A percentile compares a stretch with the other conserved stretches of the same genome.
Evolutionary conservation across 1,140 invertebrate genomes (phyloP).

Genomic region (Laupala kohalensis): DNA sequence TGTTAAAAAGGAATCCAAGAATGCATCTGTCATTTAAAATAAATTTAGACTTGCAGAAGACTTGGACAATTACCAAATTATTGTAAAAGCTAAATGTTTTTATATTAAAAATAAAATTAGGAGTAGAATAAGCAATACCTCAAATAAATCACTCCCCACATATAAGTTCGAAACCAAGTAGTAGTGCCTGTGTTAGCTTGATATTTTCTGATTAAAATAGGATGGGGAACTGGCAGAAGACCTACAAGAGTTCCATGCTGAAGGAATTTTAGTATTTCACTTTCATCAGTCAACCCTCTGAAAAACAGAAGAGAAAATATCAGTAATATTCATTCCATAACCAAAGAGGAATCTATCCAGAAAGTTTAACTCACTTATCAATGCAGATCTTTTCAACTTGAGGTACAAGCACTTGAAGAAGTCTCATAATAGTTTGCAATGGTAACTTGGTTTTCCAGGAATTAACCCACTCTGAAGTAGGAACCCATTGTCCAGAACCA

Average conservation of each 20-base stretch:
- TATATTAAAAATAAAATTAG: slow-evolving; percentile 3
- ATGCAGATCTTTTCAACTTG: slow-evolving; percentile 99
- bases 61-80: background rate
- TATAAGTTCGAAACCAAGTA: slow-evolving; percentile 97
- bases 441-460: slow-evolving; percentile 96
- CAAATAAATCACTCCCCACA: slow-evolving; percentile 99
- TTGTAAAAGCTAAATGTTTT: background rate
- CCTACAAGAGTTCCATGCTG: slow-evolving; percentile 98
- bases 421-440: slow-evolving; percentile 95
- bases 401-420: slow-evolving; percentile 95
- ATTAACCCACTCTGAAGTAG: slow-evolving; percentile 86
- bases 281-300: slow-evolving; percentile 97
- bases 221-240: slow-evolving; percentile 94
- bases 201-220: slow-evolving; percentile 96
- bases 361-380: slow-evolving; percentile 68
- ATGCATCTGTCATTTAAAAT: no score
- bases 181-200: slow-evolving; percentile 96
- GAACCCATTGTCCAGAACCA: slow-evolving; percentile 51
- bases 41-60: background rate
- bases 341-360: background rate
- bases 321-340: background rate
- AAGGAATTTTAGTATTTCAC: slow-evolving; percentile 96
- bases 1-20: no score
- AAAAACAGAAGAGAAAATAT: slow-evolving; percentile 20
- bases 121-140: slow-evolving; percentile 38